phyloP scores from a whole-genome alignment of 2,888 invertebrate species.

The Chirona hameri region DNA sequence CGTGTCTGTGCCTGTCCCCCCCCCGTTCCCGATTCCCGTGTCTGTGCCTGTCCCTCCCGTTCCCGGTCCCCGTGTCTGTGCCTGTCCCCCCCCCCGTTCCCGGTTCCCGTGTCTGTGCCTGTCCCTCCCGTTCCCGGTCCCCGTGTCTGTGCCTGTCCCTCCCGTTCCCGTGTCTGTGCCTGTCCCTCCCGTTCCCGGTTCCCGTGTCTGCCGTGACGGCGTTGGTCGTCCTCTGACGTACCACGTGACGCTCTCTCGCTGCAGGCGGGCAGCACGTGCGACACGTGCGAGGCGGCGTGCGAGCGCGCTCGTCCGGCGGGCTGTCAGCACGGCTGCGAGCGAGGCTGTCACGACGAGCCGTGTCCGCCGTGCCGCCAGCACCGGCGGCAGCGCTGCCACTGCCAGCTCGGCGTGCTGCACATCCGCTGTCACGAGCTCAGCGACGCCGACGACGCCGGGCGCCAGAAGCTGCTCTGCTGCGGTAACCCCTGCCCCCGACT shows the following conservation, averaged over 20 bases:
- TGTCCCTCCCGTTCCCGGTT: no score
- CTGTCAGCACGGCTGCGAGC: conserved; percentile 50
- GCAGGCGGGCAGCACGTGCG: conserved; percentile 54
- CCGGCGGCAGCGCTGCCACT: conserved; percentile 72
- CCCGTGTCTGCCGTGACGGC: no score
- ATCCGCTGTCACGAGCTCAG: conserved; percentile 68
- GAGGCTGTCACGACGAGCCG: conserved; percentile 56
- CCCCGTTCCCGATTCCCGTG: no score
- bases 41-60: no score
- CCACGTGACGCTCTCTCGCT: background rate
- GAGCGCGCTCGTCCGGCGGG: conserved; percentile 57
- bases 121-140: no score
- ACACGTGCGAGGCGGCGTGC: conserved; percentile 60
- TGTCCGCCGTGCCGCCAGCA: conserved; percentile 72
- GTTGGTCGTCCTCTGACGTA: no score
- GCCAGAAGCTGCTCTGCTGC: conserved; percentile 57
- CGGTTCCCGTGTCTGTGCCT: no score
- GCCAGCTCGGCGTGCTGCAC: conserved; percentile 69
- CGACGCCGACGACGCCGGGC: conserved; percentile 46
- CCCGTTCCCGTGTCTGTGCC: no score
- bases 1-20: no score
- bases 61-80: no score
- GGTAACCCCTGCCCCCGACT: conserved; percentile 66
- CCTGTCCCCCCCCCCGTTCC: no score
- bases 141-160: no score